Percentiles rank a stretch among this genome's conserved stretches.
Evolutionary conservation across 2,113 vertebrate genomes (phyloP).

Genomic region (Eurypyga helias): DNA sequence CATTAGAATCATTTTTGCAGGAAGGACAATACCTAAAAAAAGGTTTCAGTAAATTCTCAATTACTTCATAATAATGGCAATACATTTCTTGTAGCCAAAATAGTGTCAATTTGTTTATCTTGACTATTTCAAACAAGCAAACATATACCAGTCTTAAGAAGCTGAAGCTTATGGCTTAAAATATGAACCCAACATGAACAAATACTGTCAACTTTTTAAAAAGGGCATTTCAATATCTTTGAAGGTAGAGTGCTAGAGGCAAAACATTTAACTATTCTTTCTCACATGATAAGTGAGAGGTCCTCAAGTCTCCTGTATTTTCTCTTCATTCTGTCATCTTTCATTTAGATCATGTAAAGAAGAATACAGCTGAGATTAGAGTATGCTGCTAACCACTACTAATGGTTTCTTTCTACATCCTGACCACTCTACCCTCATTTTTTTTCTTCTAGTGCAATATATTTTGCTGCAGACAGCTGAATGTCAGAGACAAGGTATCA

Average conservation of each 20-base stretch:
- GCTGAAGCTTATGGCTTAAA: not conserved
- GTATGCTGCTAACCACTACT: not conserved
- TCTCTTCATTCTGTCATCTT: not conserved
- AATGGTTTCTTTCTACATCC: not conserved
- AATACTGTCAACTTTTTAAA: not conserved
- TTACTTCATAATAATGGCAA: slow-evolving; percentile 39
- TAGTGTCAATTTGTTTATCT: not conserved
- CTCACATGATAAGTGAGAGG: not conserved
- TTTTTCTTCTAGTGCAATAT: not conserved
- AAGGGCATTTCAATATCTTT: not conserved
- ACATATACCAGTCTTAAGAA: not conserved
- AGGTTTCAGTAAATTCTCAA: slow-evolving; percentile 49
- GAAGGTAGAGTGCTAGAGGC: not conserved
- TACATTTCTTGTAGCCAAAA: slow-evolving; percentile 24
- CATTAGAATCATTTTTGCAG: slow-evolving; percentile 98
- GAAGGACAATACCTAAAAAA: slow-evolving; percentile 95
- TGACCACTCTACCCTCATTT: not conserved
- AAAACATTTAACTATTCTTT: not conserved
- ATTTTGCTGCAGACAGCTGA: not conserved
- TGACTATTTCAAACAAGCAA: slow-evolving; percentile 25
- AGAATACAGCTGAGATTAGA: not conserved
- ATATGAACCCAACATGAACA: not conserved
- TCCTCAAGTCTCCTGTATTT: not conserved
- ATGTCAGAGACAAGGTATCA: not conserved
- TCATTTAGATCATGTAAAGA: not conserved